Evolutionary conservation across 2,797 vertebrate species (phyloP).

Genomic region (Potorous gilbertii): DNA sequence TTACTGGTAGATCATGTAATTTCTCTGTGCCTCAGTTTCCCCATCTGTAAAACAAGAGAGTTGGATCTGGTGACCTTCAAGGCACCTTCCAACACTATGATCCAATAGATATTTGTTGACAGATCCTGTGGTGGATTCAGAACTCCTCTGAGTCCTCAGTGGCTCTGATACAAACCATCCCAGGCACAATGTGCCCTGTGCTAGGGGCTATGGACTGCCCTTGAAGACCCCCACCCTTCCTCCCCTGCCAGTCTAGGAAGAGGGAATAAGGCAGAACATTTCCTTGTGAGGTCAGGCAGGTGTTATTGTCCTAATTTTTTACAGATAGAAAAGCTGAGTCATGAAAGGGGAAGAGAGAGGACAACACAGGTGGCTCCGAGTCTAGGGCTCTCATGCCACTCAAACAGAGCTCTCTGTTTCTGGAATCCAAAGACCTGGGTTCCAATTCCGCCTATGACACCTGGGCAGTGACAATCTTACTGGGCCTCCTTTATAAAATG

Average conservation of each 20-base stretch:
- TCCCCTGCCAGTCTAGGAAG: neutral
- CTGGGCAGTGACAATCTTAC: neutral
- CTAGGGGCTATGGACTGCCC: neutral
- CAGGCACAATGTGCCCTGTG: neutral
- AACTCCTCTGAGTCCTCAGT: neutral
- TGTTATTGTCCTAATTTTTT: neutral
- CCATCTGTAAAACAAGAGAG: neutral
- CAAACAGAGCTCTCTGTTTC: neutral
- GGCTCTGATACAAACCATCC: neutral
- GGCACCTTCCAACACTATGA: neutral
- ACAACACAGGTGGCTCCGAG: neutral
- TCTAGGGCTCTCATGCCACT: neutral
- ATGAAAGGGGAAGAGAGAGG: neutral
- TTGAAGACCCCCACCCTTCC: neutral
- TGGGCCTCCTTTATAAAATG: neutral
- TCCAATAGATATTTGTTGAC: neutral
- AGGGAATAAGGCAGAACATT: neutral
- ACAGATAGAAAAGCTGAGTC: neutral
- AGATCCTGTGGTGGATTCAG: neutral
- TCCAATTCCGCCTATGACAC: neutral
- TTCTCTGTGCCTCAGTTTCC: neutral
- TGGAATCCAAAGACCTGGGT: neutral
- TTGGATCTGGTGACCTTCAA: neutral
- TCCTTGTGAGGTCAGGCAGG: neutral
- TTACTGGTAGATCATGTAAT: neutral